A percentile compares a stretch with the other conserved stretches of the same genome.
These are phyloP conservation scores for Cladopsammia gracilis DNA, from an alignment of 64 coral and sea anemone species.

Conservation along the genomic window DNA sequence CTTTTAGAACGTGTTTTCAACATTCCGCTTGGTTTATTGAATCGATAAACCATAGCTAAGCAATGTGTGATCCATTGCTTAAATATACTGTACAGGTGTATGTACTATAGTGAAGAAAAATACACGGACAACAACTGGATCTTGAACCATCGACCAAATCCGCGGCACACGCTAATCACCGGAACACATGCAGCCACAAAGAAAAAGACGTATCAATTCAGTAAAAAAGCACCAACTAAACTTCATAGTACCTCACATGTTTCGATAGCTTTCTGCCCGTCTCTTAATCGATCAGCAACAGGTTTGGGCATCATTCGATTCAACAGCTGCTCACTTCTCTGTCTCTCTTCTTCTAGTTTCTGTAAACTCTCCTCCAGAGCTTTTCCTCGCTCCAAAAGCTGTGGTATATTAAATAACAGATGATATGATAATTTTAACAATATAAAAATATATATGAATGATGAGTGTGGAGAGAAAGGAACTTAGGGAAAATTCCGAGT, in stretches of 20 bases:
- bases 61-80: no score
- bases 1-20: no score
- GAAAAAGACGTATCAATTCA: not conserved
- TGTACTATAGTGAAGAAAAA: no score
- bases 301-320: conserved; percentile 89
- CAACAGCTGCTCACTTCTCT: conserved; percentile 77
- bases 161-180: no score
- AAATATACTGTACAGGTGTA: no score
- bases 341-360: conserved; percentile 76
- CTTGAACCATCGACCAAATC: no score
- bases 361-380: conserved; percentile 78
- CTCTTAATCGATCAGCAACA: conserved; percentile 75
- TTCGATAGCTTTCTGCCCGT: conserved; percentile 73
- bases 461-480: no score
- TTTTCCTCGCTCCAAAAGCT: conserved; percentile 85
- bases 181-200: not conserved
- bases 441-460: not conserved
- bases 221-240: not conserved
- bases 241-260: conserved; percentile 75
- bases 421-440: not conserved
- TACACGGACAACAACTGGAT: no score
- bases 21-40: no score
- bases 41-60: no score
- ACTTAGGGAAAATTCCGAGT: no score
- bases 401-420: not conserved